These are phyloP conservation scores for Anser cygnoides DNA, from an alignment of 2,113 vertebrate genomes.

Conservation along the genomic window DNA sequence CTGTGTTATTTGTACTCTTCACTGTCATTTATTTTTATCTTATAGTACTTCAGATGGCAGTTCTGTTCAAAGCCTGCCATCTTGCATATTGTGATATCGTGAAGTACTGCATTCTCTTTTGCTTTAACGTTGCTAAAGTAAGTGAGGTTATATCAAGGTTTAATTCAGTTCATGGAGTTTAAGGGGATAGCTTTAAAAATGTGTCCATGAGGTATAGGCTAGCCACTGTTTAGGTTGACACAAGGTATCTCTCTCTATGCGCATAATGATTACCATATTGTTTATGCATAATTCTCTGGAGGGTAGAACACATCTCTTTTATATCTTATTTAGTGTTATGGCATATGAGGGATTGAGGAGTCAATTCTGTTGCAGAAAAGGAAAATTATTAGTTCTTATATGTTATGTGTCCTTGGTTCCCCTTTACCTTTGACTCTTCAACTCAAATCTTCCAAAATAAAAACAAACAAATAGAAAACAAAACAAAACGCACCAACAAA, in stretches of 20 bases:
- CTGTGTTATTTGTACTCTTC: neutral
- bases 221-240: neutral
- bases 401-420: neutral
- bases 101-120: neutral
- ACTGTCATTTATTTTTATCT: neutral
- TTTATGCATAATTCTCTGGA: neutral
- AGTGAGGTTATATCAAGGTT: neutral
- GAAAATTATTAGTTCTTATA: neutral
- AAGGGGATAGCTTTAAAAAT: neutral
- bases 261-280: neutral
- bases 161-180: neutral
- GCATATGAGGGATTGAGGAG: fast-evolving
- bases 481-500: neutral
- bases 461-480: neutral
- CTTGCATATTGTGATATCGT: neutral
- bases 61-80: neutral
- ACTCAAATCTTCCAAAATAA: neutral
- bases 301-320: neutral
- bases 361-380: neutral
- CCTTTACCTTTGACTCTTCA: neutral
- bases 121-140: neutral
- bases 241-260: neutral
- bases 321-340: neutral
- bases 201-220: no score
- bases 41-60: neutral